phyloP scores from a whole-genome alignment of 2,113 vertebrate species.

The Varanus komodoensis region DNA sequence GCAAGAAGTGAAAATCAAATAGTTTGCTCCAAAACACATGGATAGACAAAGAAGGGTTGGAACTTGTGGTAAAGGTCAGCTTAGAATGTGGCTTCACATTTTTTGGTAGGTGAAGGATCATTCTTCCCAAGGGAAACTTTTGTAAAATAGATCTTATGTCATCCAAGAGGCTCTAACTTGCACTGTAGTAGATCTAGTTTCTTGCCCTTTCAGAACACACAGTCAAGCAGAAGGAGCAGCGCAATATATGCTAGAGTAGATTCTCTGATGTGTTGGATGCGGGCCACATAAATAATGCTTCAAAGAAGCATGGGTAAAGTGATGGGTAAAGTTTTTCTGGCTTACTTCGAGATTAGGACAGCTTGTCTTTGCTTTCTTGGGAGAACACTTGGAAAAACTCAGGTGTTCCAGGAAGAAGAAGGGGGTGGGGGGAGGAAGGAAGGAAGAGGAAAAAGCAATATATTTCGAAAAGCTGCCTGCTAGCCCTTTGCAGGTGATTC shows the following conservation, averaged over 20 bases:
- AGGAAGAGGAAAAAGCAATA: too few species aligned
- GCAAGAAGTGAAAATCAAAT: not conserved
- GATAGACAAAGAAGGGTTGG: not conserved
- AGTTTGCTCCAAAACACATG: not conserved
- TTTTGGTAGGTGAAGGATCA: not conserved
- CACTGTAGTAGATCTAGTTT: not conserved
- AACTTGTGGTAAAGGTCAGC: not conserved
- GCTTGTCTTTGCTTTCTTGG: not conserved
- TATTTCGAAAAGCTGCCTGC: not conserved
- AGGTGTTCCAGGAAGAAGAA: not conserved
- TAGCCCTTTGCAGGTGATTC: not conserved
- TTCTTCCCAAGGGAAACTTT: not conserved
- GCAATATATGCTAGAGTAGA: not conserved
- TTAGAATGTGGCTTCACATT: not conserved
- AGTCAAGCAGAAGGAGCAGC: not conserved
- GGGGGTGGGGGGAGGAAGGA: too few species aligned
- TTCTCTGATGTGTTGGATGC: not conserved
- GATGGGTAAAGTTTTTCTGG: not conserved
- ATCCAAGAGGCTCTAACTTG: not conserved
- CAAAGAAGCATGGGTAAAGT: not conserved
- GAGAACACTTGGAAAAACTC: not conserved
- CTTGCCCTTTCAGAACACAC: not conserved
- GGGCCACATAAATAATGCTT: not conserved
- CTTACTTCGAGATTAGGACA: not conserved
- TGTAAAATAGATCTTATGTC: not conserved